Conservation (phyloP, 2,113 vertebrate genomes). For the Fregetta grallaria region DNA sequence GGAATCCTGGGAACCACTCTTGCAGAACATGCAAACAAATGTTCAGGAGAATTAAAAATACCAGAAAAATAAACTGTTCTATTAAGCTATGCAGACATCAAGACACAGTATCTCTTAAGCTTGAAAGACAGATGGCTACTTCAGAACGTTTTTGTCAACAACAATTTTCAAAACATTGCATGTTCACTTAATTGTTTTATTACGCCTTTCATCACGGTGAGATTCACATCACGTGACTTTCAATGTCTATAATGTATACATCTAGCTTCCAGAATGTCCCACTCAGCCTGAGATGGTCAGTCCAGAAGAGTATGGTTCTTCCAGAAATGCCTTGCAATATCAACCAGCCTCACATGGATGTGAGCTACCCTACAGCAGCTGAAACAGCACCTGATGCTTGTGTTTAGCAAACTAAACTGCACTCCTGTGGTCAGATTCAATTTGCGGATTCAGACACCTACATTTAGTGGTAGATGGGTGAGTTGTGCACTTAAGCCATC, state of each 20-base stretch:
- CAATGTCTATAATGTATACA: background rate
- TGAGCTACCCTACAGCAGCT: background rate
- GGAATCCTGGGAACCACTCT: background rate
- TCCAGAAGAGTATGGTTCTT: background rate
- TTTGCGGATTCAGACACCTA: background rate
- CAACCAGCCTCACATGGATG: background rate
- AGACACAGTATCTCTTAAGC: background rate
- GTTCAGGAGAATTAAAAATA: background rate
- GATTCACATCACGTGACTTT: background rate
- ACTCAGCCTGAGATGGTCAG: background rate
- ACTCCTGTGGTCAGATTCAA: background rate
- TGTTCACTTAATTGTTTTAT: background rate
- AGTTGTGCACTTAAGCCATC: background rate
- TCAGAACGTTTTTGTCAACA: background rate
- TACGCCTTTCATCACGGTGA: background rate
- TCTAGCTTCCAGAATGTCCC: background rate
- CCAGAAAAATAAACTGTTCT: background rate
- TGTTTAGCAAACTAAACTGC: background rate
- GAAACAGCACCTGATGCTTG: background rate
- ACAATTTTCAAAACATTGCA: background rate
- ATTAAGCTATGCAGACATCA: background rate
- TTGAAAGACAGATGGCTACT: background rate
- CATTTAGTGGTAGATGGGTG: background rate
- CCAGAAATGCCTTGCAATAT: background rate
- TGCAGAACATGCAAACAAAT: background rate